phyloP scores from a whole-genome alignment of 2,888 invertebrate species.

The Polymixis lichenea region DNA sequence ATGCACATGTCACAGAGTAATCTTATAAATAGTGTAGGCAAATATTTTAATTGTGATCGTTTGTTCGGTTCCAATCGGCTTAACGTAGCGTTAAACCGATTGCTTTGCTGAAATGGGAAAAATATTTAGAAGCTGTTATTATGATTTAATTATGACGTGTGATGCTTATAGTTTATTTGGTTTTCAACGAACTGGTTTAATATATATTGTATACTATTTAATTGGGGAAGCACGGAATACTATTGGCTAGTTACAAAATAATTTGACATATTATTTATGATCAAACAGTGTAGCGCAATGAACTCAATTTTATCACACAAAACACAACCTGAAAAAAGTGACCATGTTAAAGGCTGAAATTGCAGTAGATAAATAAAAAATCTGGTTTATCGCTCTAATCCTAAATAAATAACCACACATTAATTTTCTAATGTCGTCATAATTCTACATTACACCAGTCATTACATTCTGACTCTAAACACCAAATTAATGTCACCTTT shows the following conservation, averaged over 20 bases:
- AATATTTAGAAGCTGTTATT: neutral
- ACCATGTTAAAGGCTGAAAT: neutral
- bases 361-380: no score
- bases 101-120: neutral
- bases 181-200: neutral
- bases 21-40: conserved; percentile 50
- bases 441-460: conserved; percentile 46
- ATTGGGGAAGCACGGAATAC: neutral
- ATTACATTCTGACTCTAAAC: conserved; percentile 57
- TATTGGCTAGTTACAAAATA: neutral
- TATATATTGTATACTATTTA: neutral
- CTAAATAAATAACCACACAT: conserved; percentile 27
- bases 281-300: neutral
- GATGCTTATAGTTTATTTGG: conserved; percentile 18
- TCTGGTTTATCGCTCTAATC: neutral
- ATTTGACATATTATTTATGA: no score
- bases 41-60: conserved; percentile 55
- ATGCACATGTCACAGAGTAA: conserved; percentile 69
- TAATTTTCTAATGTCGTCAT: conserved; percentile 32
- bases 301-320: neutral
- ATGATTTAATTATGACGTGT: neutral
- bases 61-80: no score
- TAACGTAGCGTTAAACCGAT: no score
- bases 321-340: neutral
- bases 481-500: conserved; percentile 59